These are phyloP conservation scores for Stenodera caucasica DNA, from an alignment of 2,888 invertebrate genomes.

Conservation along the genomic window DNA sequence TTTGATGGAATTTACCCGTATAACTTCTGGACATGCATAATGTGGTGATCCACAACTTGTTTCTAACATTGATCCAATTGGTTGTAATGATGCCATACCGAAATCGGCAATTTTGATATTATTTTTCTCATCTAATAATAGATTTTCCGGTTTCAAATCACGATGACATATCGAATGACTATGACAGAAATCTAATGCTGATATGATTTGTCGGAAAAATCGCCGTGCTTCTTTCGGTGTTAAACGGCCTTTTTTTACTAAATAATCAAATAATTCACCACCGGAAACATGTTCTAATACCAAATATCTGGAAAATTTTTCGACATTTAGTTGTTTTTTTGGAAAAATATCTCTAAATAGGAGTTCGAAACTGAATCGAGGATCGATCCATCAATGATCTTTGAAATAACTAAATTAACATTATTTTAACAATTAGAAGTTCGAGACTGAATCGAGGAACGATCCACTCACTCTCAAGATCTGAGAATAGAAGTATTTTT, in stretches of 20 bases:
- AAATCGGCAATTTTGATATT: constrained; percentile 97
- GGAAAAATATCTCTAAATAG: too few relatives aligned
- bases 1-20: too few relatives aligned
- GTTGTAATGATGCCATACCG: constrained; percentile 97
- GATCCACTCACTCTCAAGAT: too few relatives aligned
- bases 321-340: too few relatives aligned
- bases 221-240: constrained; percentile 90
- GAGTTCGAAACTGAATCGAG: too few relatives aligned
- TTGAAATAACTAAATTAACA: too few relatives aligned
- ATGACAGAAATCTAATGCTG: constrained; percentile 97
- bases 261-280: constrained; percentile 96
- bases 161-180: constrained; percentile 97
- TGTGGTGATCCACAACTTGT: constrained; percentile 97
- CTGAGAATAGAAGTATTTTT: too few relatives aligned
- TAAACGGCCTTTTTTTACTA: constrained; percentile 88
- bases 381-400: too few relatives aligned
- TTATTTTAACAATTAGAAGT: too few relatives aligned
- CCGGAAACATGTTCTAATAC: constrained; percentile 99
- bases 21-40: constrained; percentile 95
- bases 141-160: constrained; percentile 94
- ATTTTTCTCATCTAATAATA: constrained; percentile 87
- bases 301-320: too few relatives aligned
- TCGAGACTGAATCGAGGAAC: too few relatives aligned
- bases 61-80: constrained; percentile 82
- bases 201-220: constrained; percentile 95